These are phyloP conservation scores for Dryadula phaetusa DNA, from an alignment of 2,888 invertebrate species.

Conservation along the genomic window DNA sequence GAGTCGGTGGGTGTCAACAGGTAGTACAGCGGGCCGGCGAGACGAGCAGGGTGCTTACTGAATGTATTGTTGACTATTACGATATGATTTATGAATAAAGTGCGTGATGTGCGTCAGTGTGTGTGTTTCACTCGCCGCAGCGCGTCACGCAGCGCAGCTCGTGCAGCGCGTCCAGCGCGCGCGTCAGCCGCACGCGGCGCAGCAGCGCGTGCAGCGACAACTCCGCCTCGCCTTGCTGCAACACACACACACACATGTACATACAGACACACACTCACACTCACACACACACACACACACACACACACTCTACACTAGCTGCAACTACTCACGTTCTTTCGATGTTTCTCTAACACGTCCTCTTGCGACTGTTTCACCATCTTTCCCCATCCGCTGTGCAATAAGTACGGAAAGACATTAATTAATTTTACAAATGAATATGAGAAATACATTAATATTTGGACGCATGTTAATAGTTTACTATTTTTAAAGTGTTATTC, in stretches of 20 bases:
- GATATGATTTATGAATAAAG: too few species aligned
- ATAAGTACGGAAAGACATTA: neutral
- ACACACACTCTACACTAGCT: too few species aligned
- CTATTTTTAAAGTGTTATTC: too few species aligned
- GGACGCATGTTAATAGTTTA: too few species aligned
- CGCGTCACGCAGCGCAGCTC: slow-evolving; percentile 65
- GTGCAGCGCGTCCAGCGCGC: slow-evolving; percentile 68
- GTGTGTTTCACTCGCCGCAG: slow-evolving; percentile 48
- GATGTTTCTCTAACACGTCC: slow-evolving; percentile 56
- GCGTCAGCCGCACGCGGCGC: slow-evolving; percentile 65
- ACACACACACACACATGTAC: neutral
- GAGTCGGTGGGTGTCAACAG: slow-evolving; percentile 52
- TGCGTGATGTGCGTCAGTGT: too few species aligned
- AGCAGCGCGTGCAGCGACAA: slow-evolving; percentile 66
- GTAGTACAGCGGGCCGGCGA: slow-evolving; percentile 49
- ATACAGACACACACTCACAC: neutral
- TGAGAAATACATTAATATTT: too few species aligned
- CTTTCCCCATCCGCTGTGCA: slow-evolving; percentile 69
- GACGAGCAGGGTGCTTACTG: neutral
- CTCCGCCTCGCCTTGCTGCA: slow-evolving; percentile 53
- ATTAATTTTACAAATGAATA: too few species aligned
- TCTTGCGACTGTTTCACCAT: slow-evolving; percentile 66
- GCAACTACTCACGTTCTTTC: slow-evolving; percentile 55
- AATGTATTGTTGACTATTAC: too few species aligned
- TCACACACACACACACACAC: neutral